A percentile compares a stretch with the other conserved stretches of the same genome.
phyloP scores from a whole-genome alignment of 2,888 invertebrate genomes.

The Plutella xylostella region DNA sequence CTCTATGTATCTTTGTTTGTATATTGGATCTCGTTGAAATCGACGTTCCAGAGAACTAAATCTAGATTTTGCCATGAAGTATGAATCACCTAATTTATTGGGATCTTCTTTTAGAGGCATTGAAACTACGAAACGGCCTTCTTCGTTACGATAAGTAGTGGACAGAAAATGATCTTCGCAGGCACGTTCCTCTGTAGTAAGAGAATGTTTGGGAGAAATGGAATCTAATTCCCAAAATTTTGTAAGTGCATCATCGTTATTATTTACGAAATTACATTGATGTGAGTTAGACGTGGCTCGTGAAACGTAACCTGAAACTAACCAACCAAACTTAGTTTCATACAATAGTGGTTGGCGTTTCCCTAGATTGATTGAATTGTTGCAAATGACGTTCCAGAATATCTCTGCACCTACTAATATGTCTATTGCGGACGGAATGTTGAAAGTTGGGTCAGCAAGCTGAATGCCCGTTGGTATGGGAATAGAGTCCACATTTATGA shows the following conservation, averaged over 20 bases:
- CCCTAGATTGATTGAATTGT: not conserved
- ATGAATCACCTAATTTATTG: not conserved
- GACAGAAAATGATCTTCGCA: not conserved
- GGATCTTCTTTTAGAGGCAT: not conserved
- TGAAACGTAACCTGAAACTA: not conserved
- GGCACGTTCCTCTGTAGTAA: not conserved
- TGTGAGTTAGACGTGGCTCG: too few species aligned
- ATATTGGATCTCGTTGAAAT: not conserved
- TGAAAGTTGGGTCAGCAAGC: constrained; percentile 6
- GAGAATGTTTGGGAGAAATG: not conserved
- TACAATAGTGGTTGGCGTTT: not conserved
- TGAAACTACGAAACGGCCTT: not conserved
- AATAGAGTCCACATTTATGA: too few species aligned
- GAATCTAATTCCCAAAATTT: not conserved
- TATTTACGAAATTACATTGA: not conserved
- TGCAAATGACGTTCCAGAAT: not conserved
- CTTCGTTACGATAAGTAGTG: not conserved
- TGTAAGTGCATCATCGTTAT: too few species aligned
- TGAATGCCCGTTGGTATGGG: constrained; percentile 1
- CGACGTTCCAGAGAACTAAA: not conserved
- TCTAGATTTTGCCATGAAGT: not conserved
- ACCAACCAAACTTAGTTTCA: not conserved
- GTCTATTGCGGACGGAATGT: constrained; percentile 4
- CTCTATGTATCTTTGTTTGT: not conserved
- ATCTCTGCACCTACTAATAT: not conserved